These are phyloP conservation scores for Artibeus lituratus DNA, from an alignment of 2,797 vertebrate species.

Conservation along the genomic window DNA sequence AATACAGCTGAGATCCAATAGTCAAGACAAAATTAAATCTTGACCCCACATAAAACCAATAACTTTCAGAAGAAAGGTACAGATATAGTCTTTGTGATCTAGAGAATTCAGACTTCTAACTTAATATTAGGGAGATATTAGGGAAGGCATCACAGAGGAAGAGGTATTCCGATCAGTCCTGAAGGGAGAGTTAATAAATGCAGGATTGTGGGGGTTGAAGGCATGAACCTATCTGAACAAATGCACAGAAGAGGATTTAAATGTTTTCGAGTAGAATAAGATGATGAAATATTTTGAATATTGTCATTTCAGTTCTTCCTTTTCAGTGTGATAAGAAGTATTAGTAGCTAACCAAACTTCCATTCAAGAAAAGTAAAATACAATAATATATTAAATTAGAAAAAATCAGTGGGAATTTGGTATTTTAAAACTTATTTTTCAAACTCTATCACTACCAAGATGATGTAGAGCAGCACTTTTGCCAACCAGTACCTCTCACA, in stretches of 20 bases:
- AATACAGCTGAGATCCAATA: neutral
- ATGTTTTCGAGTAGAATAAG: neutral
- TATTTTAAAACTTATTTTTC: neutral
- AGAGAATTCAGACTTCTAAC: neutral
- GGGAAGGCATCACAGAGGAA: neutral
- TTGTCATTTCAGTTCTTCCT: neutral
- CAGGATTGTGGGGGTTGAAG: neutral
- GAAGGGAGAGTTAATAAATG: neutral
- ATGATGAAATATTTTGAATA: neutral
- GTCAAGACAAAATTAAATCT: neutral
- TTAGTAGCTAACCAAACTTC: neutral
- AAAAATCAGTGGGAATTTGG: neutral
- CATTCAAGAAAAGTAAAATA: neutral
- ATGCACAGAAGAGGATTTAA: neutral
- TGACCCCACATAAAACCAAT: neutral
- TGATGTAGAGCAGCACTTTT: neutral
- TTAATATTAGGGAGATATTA: neutral
- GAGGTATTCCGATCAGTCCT: neutral
- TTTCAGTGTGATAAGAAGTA: neutral
- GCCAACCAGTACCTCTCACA: neutral
- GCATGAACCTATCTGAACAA: neutral
- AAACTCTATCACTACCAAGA: neutral
- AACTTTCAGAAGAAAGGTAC: neutral
- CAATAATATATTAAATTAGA: neutral
- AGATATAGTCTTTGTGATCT: neutral